Base-by-base conservation (phyloP, 2,797 vertebrate genomes). In the Betta splendens region DNA sequence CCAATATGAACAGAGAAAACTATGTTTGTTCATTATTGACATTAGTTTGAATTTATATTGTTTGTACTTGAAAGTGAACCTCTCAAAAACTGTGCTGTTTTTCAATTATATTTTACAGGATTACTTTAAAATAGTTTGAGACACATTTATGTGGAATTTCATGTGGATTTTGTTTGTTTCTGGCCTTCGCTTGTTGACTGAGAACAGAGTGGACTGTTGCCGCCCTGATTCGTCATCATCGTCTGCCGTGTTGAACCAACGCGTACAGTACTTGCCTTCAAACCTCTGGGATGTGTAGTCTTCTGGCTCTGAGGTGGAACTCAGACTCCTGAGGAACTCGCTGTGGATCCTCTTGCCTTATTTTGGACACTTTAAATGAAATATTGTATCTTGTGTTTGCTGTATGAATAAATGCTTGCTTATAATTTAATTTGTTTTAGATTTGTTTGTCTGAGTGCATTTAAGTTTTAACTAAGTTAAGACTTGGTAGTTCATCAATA, bases 221-320 rank as follows among this genome's bases (percentile, higher is more conserved):
- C 44, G 32, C 46, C 21, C 23, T 58, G 36, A 60, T 32, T 57
- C 9, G 0, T 46, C 60, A 46, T 51, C 66, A 18, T 53, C 0
- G 32, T 64, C 59, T 64, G 36, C 53, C 45, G n/a, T 33, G 11
- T 11, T 40, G 32, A 46, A 33, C 46, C 8, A 33, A 22, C 28
- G 64, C 13, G 15, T 23, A 43, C 64, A n/a, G 48, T 29, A 59
- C 72, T 52, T 66, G 52, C 69, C 70, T 73, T 83, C 35, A 26
- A 64, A 73, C 77, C 80, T 79, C 75, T 83, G 83, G 77, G 72
- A 84, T 77, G 62, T 86, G 63, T 80, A 70, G 73, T 80, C 22
- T 47, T 64, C 42, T 57, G 64, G 44, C 44, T 29, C 51, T 25
- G 45, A 67, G 23, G 36, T 28, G 32, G 23, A 45, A 36, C 22